phyloP scores from a whole-genome alignment of 2,888 invertebrate species.

The Leptinotarsa haldemani region DNA sequence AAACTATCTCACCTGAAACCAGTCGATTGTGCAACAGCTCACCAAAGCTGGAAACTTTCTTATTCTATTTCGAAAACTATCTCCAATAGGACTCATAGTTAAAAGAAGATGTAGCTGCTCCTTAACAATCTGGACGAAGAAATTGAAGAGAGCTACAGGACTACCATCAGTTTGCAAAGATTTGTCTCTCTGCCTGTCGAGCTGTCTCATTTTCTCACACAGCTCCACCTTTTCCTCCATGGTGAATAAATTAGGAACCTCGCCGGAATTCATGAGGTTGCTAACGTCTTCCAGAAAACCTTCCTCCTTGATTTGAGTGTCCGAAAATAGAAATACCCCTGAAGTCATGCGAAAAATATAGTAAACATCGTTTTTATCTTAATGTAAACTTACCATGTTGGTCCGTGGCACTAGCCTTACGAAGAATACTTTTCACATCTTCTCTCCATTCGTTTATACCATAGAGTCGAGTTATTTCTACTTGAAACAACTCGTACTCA shows the following conservation, averaged over 20 bases:
- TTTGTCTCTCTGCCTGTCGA: slow-evolving; percentile 90
- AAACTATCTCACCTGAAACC: slow-evolving; percentile 78
- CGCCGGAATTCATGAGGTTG: slow-evolving; percentile 92
- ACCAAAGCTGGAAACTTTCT: slow-evolving; percentile 93
- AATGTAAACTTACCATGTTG: slow-evolving; percentile 70
- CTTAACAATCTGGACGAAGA: slow-evolving; percentile 87
- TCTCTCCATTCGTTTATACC: slow-evolving; percentile 90
- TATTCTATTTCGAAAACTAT: slow-evolving; percentile 82
- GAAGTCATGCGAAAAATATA: neutral
- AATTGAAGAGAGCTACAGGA: slow-evolving; percentile 88
- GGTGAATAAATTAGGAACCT: slow-evolving; percentile 90
- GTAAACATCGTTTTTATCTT: neutral
- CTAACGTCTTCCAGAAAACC: slow-evolving; percentile 93
- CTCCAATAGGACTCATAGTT: slow-evolving; percentile 92
- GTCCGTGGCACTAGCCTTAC: slow-evolving; percentile 85
- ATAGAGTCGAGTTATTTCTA: slow-evolving; percentile 91
- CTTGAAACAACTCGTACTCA: slow-evolving; percentile 92
- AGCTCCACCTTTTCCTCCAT: slow-evolving; percentile 90
- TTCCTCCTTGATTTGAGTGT: slow-evolving; percentile 94
- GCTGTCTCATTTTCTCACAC: slow-evolving; percentile 91
- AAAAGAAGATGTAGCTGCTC: slow-evolving; percentile 92
- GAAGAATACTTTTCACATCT: slow-evolving; percentile 84
- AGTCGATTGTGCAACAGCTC: slow-evolving; percentile 96
- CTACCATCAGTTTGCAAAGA: slow-evolving; percentile 92
- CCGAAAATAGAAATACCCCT: slow-evolving; percentile 88